Conservation (phyloP, 1,140 invertebrate species). For the Latrodectus geometricus region DNA sequence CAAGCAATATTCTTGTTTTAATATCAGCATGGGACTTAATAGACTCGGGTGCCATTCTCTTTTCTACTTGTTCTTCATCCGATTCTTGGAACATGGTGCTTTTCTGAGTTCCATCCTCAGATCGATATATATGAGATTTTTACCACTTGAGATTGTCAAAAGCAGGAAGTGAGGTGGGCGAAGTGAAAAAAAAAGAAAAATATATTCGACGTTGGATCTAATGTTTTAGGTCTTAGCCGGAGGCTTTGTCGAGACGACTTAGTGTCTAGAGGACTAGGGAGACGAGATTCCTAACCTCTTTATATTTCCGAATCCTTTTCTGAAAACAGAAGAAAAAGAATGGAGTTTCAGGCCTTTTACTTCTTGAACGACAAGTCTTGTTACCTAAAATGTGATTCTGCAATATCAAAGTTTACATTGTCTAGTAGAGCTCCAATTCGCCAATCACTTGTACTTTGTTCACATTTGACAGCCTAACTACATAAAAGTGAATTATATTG, state of each 20-base stretch:
- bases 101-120: not conserved
- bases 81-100: no score
- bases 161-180: constrained; percentile 28
- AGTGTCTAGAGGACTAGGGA: constrained; percentile 17
- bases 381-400: constrained; percentile 47
- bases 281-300: constrained; percentile 42
- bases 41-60: no score
- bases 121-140: constrained; percentile 56
- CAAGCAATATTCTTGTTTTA: no score
- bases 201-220: constrained; percentile 22
- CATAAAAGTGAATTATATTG: no score
- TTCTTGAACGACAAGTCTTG: constrained; percentile 24
- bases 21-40: no score
- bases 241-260: constrained; percentile 56
- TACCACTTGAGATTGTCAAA: constrained; percentile 54
- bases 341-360: not conserved
- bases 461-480: no score
- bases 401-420: constrained; percentile 8
- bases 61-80: no score
- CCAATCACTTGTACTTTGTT: no score
- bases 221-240: constrained; percentile 48
- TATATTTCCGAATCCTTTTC: constrained; percentile 33
- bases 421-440: no score
- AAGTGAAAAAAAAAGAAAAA: constrained; percentile 28
- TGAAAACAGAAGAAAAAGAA: constrained; percentile 2